These are phyloP conservation scores for Lophius piscatorius DNA, from an alignment of 2,113 vertebrate species.

Conservation along the genomic window DNA sequence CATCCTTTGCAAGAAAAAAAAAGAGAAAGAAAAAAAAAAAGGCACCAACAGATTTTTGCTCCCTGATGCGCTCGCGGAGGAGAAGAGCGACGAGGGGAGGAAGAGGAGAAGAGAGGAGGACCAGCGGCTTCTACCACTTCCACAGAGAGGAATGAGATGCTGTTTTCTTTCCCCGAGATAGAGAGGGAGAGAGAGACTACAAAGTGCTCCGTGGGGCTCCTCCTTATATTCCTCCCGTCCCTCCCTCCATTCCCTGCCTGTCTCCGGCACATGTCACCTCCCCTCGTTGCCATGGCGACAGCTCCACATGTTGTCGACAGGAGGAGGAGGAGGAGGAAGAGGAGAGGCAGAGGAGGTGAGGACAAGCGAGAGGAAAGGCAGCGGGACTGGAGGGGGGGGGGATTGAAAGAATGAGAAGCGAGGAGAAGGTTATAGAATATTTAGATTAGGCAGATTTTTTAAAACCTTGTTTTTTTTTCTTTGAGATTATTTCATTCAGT, in stretches of 20 bases:
- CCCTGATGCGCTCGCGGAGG: constrained; percentile 3
- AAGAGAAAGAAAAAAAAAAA: constrained; percentile 17
- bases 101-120: constrained; percentile 13
- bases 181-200: constrained; percentile 59
- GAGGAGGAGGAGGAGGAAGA: constrained; percentile 85
- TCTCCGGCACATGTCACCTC: constrained; percentile 91
- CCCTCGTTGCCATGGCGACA: constrained; percentile 91
- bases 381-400: background rate
- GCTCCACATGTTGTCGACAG: constrained; percentile 94
- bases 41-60: constrained; percentile 26
- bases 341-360: constrained; percentile 18
- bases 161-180: constrained; percentile 39
- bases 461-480: no score
- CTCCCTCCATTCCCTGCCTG: constrained; percentile 82
- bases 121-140: constrained; percentile 48
- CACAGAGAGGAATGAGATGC: constrained; percentile 53
- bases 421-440: no score
- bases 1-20: constrained; percentile 28
- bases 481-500: no score
- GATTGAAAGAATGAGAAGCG: no score
- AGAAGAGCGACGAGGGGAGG: background rate
- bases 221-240: constrained; percentile 89
- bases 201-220: constrained; percentile 76
- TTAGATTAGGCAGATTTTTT: no score
- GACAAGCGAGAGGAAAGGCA: background rate